Evolutionary conservation across 2,797 vertebrate species (phyloP).

Genomic region (Protosalanx chinensis): DNA sequence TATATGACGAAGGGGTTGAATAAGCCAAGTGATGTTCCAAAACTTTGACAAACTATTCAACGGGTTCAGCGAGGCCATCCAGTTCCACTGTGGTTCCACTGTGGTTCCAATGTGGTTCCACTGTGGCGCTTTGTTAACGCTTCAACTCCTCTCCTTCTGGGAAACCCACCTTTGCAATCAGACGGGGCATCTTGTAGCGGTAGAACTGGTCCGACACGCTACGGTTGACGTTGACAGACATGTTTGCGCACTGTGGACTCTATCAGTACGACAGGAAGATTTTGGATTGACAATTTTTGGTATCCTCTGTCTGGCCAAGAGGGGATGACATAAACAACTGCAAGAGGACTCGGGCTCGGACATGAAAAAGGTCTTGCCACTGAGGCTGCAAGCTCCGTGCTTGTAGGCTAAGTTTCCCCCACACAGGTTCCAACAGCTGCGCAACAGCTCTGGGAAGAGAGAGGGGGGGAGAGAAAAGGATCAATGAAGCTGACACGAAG

Average conservation of each 20-base stretch:
- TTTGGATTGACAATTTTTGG: slow-evolving; percentile 98
- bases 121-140: background rate
- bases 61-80: no score
- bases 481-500: background rate
- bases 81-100: no score
- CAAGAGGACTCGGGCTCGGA: slow-evolving; percentile 99
- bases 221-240: slow-evolving; percentile 99
- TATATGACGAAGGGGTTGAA: no score
- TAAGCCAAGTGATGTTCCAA: no score
- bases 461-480: slow-evolving; percentile 18
- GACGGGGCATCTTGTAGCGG: slow-evolving; percentile 99
- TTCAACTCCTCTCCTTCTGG: background rate
- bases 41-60: no score
- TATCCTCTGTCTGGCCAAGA: slow-evolving; percentile 99
- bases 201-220: slow-evolving; percentile 99
- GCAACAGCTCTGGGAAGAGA: slow-evolving; percentile 95
- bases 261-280: slow-evolving; percentile 98
- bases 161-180: slow-evolving; percentile 92
- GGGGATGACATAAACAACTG: slow-evolving; percentile 99
- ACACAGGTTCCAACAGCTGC: slow-evolving; percentile 99
- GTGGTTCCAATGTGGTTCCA: background rate
- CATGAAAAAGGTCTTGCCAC: slow-evolving; percentile 99
- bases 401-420: slow-evolving; percentile 97
- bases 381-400: slow-evolving; percentile 94
- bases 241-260: slow-evolving; percentile 89